Percentiles rank a stretch among this genome's conserved stretches.
Conservation (phyloP, 2,113 vertebrate genomes). For the Pseudorasbora parva region DNA sequence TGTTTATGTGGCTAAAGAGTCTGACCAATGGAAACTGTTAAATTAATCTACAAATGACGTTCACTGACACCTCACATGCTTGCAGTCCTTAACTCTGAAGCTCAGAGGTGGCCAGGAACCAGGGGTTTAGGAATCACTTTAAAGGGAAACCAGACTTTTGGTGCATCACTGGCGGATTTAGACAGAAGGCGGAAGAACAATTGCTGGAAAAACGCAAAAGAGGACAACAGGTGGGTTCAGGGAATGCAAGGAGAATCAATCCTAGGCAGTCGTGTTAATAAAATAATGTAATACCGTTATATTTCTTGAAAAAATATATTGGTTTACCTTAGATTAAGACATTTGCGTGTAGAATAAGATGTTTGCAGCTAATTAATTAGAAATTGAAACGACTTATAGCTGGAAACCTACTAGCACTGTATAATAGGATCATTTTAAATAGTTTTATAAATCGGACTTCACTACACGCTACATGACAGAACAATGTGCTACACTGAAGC, state of each 20-base stretch:
- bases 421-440: background rate
- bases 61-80: background rate
- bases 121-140: background rate
- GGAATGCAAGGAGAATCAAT: background rate
- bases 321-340: background rate
- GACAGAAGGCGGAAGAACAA: constrained; percentile 9
- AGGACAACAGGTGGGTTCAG: constrained; percentile 35
- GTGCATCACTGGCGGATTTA: constrained; percentile 15
- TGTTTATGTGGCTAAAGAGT: background rate
- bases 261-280: background rate
- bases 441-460: background rate
- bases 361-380: background rate
- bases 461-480: background rate
- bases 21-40: background rate
- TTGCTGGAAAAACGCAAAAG: constrained; percentile 2
- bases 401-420: background rate
- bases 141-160: background rate
- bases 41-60: background rate
- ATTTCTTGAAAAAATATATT: background rate
- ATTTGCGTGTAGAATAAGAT: background rate
- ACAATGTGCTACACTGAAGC: background rate
- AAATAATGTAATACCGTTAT: background rate
- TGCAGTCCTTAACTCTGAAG: background rate
- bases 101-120: background rate
- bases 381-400: background rate